Conservation (phyloP, 2,797 vertebrate genomes). For the Tragelaphus oryx region DNA sequence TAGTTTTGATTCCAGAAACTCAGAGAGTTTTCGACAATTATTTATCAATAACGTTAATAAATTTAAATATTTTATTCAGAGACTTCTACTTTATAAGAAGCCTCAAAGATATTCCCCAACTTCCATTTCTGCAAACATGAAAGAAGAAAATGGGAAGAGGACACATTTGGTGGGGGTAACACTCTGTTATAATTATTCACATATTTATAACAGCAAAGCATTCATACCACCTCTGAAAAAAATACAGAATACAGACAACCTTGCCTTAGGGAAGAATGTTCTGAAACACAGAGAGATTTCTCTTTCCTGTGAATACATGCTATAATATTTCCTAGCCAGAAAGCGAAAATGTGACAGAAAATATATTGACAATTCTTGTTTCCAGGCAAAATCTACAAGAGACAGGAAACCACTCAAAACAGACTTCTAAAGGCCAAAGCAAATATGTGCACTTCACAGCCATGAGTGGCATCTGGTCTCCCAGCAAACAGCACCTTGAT, state of each 20-base stretch:
- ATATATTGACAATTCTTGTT: background rate
- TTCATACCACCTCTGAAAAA: background rate
- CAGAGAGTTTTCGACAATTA: background rate
- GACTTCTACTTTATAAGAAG: background rate
- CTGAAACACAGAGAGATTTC: background rate
- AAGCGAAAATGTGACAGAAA: slow-evolving; percentile 27
- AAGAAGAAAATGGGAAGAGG: background rate
- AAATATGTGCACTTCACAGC: background rate
- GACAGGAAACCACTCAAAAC: background rate
- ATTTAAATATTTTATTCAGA: background rate
- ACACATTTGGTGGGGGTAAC: background rate
- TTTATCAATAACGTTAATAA: background rate
- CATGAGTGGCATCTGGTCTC: background rate
- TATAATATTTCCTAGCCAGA: background rate
- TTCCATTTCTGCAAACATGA: background rate
- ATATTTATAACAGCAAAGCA: background rate
- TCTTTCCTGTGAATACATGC: background rate
- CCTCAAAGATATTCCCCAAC: background rate
- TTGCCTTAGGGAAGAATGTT: slow-evolving; percentile 13
- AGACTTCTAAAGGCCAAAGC: background rate
- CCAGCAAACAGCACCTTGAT: background rate
- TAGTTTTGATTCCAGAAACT: background rate
- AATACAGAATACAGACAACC: background rate
- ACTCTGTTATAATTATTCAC: background rate
- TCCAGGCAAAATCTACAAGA: background rate